phyloP scores from a whole-genome alignment of 2,797 vertebrate species.

The Holocentrus rufus region DNA sequence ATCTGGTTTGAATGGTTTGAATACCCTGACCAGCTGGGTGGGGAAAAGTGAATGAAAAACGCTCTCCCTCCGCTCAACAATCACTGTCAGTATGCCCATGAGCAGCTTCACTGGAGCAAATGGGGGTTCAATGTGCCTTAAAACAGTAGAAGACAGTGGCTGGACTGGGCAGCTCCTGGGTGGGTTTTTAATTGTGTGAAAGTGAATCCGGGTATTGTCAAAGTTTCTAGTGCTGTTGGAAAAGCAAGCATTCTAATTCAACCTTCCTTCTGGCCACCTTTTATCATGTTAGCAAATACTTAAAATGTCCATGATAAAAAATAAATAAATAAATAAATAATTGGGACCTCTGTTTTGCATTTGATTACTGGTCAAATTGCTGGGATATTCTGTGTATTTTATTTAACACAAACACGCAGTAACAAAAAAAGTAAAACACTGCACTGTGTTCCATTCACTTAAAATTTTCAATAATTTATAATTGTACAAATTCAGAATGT shows the following conservation, averaged over 20 bases:
- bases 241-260: constrained; percentile 14
- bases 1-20: no score
- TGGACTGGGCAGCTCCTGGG: constrained; percentile 27
- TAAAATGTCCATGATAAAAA: background rate
- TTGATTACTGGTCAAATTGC: no score
- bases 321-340: no score
- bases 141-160: constrained; percentile 11
- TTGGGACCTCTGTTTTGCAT: no score
- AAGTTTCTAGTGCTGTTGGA: background rate
- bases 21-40: background rate
- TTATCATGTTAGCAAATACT: constrained; percentile 14
- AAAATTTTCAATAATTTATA: constrained; percentile 51
- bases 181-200: constrained; percentile 8
- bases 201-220: background rate
- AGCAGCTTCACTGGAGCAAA: constrained; percentile 4
- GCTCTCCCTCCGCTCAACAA: constrained; percentile 3
- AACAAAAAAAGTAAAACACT: constrained; percentile 22
- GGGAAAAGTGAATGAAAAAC: background rate
- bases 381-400: background rate
- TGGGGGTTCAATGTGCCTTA: no score
- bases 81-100: constrained; percentile 48
- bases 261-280: constrained; percentile 4
- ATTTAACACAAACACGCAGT: constrained; percentile 19
- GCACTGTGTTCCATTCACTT: constrained; percentile 22
- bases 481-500: constrained; percentile 51